Evolutionary conservation across 1,140 invertebrate species (phyloP).

Genomic region (Eumeta japonica): DNA sequence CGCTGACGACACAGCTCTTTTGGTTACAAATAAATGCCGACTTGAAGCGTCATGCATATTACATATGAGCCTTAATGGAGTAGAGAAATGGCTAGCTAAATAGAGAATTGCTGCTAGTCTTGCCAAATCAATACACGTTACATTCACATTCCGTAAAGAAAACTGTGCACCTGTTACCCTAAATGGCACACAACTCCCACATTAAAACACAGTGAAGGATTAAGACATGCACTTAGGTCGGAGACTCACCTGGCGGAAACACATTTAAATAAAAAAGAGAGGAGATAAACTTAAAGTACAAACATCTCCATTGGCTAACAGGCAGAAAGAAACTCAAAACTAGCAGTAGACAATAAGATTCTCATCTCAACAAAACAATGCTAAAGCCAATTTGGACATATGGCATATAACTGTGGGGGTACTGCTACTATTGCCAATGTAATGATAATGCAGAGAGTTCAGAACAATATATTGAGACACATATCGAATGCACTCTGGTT

Average conservation of each 20-base stretch:
- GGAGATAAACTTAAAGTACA: constrained; percentile 6
- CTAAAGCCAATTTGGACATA: too few species aligned
- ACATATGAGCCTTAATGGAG: too few species aligned
- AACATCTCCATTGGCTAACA: constrained; percentile 17
- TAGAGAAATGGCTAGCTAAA: too few species aligned
- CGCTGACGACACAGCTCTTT: constrained; percentile 5
- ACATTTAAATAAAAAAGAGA: constrained; percentile 12
- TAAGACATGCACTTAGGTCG: too few species aligned
- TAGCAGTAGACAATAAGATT: constrained; percentile 23
- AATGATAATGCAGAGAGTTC: too few species aligned
- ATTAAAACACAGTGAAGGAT: constrained; percentile 10
- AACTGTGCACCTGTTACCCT: too few species aligned
- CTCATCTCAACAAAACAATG: constrained; percentile 25
- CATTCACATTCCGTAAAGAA: not conserved
- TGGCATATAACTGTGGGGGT: constrained; percentile 30
- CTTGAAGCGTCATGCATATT: constrained; percentile 2
- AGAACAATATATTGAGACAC: too few species aligned
- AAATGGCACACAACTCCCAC: not conserved
- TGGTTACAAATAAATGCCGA: too few species aligned
- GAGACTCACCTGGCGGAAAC: constrained; percentile 16
- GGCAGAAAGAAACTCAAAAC: constrained; percentile 12
- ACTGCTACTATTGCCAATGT: constrained; percentile 17
- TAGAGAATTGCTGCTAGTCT: too few species aligned
- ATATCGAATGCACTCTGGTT: constrained; percentile 8
- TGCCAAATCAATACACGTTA: too few species aligned